phyloP scores from a whole-genome alignment of 2,113 vertebrate genomes.

The Boulengeromyrus knoepffleri region DNA sequence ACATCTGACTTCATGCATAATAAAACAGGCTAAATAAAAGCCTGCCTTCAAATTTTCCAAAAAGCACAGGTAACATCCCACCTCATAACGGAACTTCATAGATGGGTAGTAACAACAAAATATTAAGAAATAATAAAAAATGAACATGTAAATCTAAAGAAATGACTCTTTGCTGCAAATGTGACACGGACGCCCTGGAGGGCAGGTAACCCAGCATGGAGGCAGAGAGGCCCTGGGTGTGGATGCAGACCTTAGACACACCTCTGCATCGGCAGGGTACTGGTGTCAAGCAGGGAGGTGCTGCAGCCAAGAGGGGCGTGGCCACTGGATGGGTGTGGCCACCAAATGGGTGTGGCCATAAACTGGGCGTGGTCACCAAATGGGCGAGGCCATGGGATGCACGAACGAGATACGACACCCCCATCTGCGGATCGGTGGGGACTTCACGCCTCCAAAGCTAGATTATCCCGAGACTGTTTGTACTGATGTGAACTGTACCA shows the following conservation, averaged over 20 bases:
- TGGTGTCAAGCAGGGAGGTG: not conserved
- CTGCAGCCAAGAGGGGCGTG: not conserved
- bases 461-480: conserved; percentile 11
- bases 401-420: not conserved
- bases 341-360: not conserved
- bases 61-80: not conserved
- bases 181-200: not conserved
- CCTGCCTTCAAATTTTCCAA: not conserved
- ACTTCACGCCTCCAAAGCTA: not conserved
- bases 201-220: not conserved
- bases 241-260: not conserved
- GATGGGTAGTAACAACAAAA: not conserved
- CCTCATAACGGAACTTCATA: not conserved
- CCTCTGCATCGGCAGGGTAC: not conserved
- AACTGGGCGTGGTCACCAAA: not conserved
- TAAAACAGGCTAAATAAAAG: not conserved
- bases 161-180: not conserved
- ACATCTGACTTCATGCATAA: conserved; percentile 1
- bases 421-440: conserved; percentile 2
- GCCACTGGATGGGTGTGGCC: not conserved
- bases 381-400: not conserved
- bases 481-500: conserved; percentile 23
- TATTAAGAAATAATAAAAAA: conserved; percentile 5
- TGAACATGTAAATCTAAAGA: not conserved
- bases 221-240: not conserved